Evolutionary conservation across 2,113 vertebrate species (phyloP), one percentile per base, ranked within the genome.

Genomic region (Gasterosteus nipponicus): DNA sequence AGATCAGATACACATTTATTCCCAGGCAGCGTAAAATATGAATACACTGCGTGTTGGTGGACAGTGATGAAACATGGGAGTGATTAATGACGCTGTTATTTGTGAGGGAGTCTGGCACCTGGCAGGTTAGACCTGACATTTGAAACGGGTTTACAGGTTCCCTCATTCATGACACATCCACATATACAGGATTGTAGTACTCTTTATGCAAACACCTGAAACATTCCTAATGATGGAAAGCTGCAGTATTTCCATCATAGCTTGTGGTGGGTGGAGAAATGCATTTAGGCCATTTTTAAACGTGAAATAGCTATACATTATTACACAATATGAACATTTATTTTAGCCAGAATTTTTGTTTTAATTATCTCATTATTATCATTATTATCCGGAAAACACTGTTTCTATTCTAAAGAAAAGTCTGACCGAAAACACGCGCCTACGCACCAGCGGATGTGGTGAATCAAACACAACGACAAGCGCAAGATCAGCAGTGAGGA

Each of bases 361-460:
- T 1, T 22, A 26, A 26, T 51, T 8, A 31, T 19, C 18, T 56
- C 29, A 59, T n/a, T n/a, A n/a, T n/a, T n/a, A n/a, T n/a, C n/a
- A n/a, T n/a, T n/a, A n/a, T n/a, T n/a, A 10, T 31, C 49, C 11
- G 9, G 19, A 1, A 42, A 15, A 56, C 18, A n/a, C 35, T 33
- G 29, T n/a, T 26, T 26, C 22, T 26, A 26, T 26, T 26, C 22
- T 26, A 26, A 26, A 26, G 22, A 26, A 26, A 26, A 26, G 22
- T 26, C 9, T 7, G 46, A 53, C 54, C 51, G 63, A 41, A 22
- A 60, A 69, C 60, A 59, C 22, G 47, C n/a, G 16, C 63, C 54
- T 86, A 39, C 54, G 60, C 18, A 26, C 75, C 54, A 1, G 62
- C 62, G 85, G 85, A 89, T 87, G 88, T 86, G 89, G 87, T 75